phyloP scores from a whole-genome alignment of 2,797 vertebrate genomes.

The Eurystomus glaucurus region DNA sequence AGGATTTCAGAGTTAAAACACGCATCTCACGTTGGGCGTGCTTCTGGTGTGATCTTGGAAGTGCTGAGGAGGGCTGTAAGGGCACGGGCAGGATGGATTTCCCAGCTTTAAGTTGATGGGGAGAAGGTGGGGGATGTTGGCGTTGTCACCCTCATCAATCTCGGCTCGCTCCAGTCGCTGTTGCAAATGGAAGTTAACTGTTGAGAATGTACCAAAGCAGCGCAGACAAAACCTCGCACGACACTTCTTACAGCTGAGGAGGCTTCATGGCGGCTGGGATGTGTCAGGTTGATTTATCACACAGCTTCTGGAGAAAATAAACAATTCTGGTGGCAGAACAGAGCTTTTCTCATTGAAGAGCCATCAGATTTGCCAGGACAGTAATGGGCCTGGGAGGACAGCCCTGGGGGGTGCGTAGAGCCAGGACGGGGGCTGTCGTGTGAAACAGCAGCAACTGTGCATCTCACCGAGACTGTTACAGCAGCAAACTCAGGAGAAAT shows the following conservation, averaged over 20 bases:
- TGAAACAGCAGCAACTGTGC: background rate
- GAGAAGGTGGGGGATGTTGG: background rate
- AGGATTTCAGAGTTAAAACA: background rate
- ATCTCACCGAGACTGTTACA: background rate
- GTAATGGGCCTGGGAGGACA: background rate
- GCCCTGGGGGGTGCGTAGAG: accelerated
- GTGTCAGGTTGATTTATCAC: constrained; percentile 72
- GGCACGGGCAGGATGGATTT: background rate
- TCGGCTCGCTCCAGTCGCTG: background rate
- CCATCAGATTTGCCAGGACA: constrained; percentile 19
- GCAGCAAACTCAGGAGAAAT: accelerated
- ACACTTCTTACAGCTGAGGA: background rate
- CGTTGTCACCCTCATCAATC: constrained; percentile 38
- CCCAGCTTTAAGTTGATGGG: background rate
- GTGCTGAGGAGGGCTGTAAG: background rate
- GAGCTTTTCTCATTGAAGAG: constrained; percentile 21
- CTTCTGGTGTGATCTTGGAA: background rate
- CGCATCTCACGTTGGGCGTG: accelerated
- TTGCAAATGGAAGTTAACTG: constrained; percentile 1
- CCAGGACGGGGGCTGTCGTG: background rate
- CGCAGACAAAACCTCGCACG: background rate
- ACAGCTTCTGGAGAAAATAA: constrained; percentile 21
- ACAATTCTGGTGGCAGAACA: constrained; percentile 2
- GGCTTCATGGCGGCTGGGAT: background rate
- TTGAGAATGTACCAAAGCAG: background rate